Conservation (phyloP, 2,888 invertebrate species). For the Dynastes hyllus region DNA sequence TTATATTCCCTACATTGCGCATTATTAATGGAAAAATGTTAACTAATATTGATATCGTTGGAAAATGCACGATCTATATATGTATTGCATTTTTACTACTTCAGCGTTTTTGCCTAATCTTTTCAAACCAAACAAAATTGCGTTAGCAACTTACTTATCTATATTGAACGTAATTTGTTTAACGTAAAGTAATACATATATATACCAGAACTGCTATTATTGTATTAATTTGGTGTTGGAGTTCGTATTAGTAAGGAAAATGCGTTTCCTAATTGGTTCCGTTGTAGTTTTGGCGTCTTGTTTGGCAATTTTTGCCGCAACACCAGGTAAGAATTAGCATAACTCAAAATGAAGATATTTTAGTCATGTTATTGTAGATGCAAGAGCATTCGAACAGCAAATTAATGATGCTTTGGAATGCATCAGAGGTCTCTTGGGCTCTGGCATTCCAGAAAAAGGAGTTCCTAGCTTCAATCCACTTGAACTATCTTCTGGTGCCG, state of each 20-base stretch:
- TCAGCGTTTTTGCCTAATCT: neutral
- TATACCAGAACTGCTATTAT: neutral
- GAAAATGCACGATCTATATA: neutral
- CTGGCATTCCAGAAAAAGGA: constrained; percentile 34
- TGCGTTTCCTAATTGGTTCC: neutral
- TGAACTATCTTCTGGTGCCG: neutral
- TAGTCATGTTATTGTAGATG: neutral
- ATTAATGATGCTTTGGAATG: constrained; percentile 42
- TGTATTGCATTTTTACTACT: neutral
- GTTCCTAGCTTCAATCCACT: constrained; percentile 45
- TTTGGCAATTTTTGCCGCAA: neutral
- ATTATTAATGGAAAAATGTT: too few relatives aligned
- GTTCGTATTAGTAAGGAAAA: neutral
- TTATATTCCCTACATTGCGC: too few relatives aligned
- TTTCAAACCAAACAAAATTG: too few relatives aligned
- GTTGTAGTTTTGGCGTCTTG: neutral
- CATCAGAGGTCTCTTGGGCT: constrained; percentile 26
- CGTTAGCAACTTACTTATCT: neutral
- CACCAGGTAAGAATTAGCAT: too few relatives aligned
- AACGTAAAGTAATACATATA: neutral
- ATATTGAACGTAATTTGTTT: neutral
- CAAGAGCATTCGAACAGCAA: constrained; percentile 35
- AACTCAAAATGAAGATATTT: too few relatives aligned
- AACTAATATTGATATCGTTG: neutral
- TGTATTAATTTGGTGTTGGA: neutral